These are phyloP conservation scores for Drosophila hydei DNA, from an alignment of 1,140 invertebrate species.

Conservation along the genomic window DNA sequence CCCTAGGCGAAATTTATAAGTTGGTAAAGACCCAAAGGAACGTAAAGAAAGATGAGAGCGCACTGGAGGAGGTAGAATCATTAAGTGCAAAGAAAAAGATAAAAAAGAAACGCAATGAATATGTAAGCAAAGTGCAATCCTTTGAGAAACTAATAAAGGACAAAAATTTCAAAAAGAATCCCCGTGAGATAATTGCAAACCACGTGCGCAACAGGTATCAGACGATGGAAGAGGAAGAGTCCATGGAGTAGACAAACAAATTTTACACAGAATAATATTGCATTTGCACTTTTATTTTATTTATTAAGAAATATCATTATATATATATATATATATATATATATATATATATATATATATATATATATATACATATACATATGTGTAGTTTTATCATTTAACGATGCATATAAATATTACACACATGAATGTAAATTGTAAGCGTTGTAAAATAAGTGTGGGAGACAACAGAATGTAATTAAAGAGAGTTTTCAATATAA, in stretches of 20 bases:
- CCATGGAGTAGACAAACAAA: conserved; percentile 18
- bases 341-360: conserved; percentile 63
- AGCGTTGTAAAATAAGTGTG: conserved; percentile 56
- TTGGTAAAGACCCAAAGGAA: conserved; percentile 49
- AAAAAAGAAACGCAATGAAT: conserved; percentile 61
- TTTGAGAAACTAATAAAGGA: conserved; percentile 73
- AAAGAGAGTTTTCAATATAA: conserved; percentile 40
- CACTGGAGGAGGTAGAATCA: conserved; percentile 35
- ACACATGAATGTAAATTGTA: conserved; percentile 71
- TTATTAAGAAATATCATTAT: conserved; percentile 78
- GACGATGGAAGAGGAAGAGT: conserved; percentile 54
- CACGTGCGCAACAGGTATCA: conserved; percentile 66
- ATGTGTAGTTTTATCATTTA: conserved; percentile 64
- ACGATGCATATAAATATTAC: conserved; percentile 78
- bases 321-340: conserved; percentile 63
- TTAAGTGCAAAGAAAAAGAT: conserved; percentile 72
- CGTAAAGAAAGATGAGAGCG: conserved; percentile 22
- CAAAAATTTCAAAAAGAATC: conserved; percentile 73
- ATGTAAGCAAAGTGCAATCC: conserved; percentile 53
- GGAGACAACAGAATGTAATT: conserved; percentile 58
- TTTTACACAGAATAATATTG: background rate
- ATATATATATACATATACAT: conserved; percentile 57
- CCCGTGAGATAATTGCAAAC: conserved; percentile 59
- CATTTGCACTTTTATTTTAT: conserved; percentile 47
- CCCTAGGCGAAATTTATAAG: conserved; percentile 72